Evolutionary conservation across 2,888 invertebrate genomes (phyloP), one percentile per base, ranked within the genome.

Genomic region (Amiota mariae): DNA sequence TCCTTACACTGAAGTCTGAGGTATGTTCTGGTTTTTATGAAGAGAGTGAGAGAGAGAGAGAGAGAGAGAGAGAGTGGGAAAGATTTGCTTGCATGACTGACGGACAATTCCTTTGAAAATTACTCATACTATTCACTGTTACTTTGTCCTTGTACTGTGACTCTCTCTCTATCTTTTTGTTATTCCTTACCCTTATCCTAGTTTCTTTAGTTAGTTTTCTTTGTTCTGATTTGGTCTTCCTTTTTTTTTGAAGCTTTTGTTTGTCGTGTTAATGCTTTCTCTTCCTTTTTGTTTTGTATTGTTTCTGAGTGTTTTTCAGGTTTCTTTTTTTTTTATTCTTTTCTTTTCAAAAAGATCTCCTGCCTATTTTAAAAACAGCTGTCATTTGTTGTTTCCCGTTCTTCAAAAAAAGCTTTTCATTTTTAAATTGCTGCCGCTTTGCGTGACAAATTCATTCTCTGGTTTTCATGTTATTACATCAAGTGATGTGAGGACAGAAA

Each of bases 401-500:
- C 20, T 20, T 59, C 12, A 9, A 15, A n/a, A 12, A 57, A 2
- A 24, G 3, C 3, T 24, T 24, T 24, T 47, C 13, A 10, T 66
- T 46, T 18, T 9, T 63, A 8, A 46, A 36, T 46, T 77, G 77
- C 57, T 20, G 36, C 49, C 59, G 71, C 77, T 78, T 79, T 85
- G 85, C 83, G 80, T 87, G 87, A 84, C 85, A 86, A 85, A 86
- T 85, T 59, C 48, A 49, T 66, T 66, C 12, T 3, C 48, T 48
- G 48, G 10, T 11, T 48, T 48, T 66, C 13, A 63, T 61, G 71
- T 68, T 59, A 75, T 72, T 78, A 72, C 83, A 78, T 80, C 78
- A 79, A 84, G 84, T 80, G 80, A 80, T 75, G 72, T 63, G 79
- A 73, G 75, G 74, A 59, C 24, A 6, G 36, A 36, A 36, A 36